Percentiles rank a stretch among this genome's conserved stretches.
phyloP scores from a whole-genome alignment of 2,888 invertebrate genomes.

The Electrophaes corylata region DNA sequence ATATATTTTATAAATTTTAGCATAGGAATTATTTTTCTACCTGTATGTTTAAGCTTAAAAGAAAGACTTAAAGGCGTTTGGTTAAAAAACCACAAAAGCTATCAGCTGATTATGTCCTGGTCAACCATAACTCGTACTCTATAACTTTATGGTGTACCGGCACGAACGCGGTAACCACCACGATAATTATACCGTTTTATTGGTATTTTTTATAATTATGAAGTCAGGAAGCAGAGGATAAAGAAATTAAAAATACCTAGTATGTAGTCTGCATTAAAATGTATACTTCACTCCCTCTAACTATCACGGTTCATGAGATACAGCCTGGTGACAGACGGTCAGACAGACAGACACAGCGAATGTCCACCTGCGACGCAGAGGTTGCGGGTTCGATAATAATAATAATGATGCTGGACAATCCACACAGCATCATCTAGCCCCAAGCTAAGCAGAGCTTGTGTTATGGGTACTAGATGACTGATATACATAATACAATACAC shows the following conservation, averaged over 20 bases:
- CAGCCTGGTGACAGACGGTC: too few species aligned
- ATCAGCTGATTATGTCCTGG: constrained; percentile 35
- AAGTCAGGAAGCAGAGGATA: constrained; percentile 1
- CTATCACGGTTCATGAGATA: too few species aligned
- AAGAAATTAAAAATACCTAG: constrained; percentile 12
- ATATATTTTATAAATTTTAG: too few species aligned
- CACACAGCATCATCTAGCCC: too few species aligned
- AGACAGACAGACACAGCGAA: too few species aligned
- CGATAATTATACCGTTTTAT: constrained; percentile 30
- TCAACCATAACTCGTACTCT: constrained; percentile 20
- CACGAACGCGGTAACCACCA: constrained; percentile 29
- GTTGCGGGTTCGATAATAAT: too few species aligned
- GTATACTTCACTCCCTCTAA: neutral
- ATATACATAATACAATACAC: too few species aligned
- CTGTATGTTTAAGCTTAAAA: neutral
- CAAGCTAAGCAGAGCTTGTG: too few species aligned
- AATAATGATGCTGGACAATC: too few species aligned
- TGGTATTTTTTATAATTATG: constrained; percentile 20
- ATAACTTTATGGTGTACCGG: constrained; percentile 30
- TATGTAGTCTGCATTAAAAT: neutral
- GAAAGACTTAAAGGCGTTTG: constrained; percentile 22
- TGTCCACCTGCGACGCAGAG: too few species aligned
- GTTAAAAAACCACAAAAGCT: constrained; percentile 21
- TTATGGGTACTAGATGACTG: too few species aligned
- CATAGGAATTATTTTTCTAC: too few species aligned